Evolutionary conservation across 2,113 vertebrate genomes (phyloP).

Genomic region (Notiomystis cincta): DNA sequence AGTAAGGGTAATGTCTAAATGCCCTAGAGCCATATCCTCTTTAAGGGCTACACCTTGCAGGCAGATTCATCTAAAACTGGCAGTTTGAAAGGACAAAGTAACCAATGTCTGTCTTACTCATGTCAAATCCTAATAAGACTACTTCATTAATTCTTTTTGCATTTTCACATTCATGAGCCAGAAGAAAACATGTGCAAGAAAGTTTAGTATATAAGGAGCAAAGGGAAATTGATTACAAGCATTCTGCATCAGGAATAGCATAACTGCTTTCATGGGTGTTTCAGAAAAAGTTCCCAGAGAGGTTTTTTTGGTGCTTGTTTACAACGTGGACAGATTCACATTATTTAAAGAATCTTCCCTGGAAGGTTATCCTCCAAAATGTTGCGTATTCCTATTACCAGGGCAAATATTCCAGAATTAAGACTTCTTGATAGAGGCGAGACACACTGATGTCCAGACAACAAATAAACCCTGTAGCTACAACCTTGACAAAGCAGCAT

Average conservation of each 20-base stretch:
- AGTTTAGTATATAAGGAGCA: neutral
- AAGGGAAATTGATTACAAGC: neutral
- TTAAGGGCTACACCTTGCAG: neutral
- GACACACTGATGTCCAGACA: neutral
- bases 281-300: neutral
- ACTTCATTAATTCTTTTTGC: neutral
- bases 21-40: neutral
- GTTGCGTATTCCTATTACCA: neutral
- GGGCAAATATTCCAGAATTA: neutral
- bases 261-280: neutral
- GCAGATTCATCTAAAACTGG: neutral
- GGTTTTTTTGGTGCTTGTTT: fast-evolving
- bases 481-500: neutral
- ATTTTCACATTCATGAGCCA: neutral
- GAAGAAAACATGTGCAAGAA: neutral
- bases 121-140: neutral
- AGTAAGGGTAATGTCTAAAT: neutral
- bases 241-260: neutral
- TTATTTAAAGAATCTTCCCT: neutral
- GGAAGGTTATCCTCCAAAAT: neutral
- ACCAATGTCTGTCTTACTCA: neutral
- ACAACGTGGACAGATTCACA: neutral
- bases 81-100: neutral
- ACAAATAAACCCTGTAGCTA: neutral
- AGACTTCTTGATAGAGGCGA: neutral